Evolutionary conservation across 37 sponge, comb jelly and placozoan species (phyloP).

Genomic region (Aplysina aerophoba): DNA sequence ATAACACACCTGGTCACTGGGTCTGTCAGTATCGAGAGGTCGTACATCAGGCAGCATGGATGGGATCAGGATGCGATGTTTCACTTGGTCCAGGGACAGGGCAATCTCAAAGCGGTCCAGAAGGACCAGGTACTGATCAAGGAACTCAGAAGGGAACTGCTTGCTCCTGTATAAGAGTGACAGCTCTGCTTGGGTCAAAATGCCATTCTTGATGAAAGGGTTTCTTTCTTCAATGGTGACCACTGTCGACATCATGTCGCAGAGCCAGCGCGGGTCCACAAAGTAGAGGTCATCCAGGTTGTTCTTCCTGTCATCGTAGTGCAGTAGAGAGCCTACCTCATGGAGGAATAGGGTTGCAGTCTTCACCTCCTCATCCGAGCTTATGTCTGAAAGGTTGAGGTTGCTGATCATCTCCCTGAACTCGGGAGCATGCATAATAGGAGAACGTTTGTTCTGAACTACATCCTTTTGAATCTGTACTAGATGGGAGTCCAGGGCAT

Average conservation of each 20-base stretch:
- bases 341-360: constrained; percentile 53
- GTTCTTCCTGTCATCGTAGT: constrained; percentile 60
- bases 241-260: constrained; percentile 76
- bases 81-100: constrained; percentile 52
- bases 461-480: constrained; percentile 23
- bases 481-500: constrained; percentile 34
- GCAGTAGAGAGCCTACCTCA: constrained; percentile 64
- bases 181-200: constrained; percentile 42
- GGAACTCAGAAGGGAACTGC: constrained; percentile 45
- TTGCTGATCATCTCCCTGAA: constrained; percentile 38
- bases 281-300: constrained; percentile 74
- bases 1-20: constrained; percentile 12
- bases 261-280: constrained; percentile 71
- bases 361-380: constrained; percentile 51
- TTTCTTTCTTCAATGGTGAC: constrained; percentile 59
- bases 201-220: constrained; percentile 65
- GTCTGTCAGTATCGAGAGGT: constrained; percentile 25
- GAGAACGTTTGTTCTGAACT: not conserved
- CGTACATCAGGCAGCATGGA: constrained; percentile 66
- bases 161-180: constrained; percentile 43
- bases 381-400: constrained; percentile 34
- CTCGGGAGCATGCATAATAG: constrained; percentile 46
- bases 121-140: constrained; percentile 67
- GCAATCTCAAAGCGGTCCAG: constrained; percentile 80
- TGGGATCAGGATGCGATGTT: constrained; percentile 51